Evolutionary conservation across 1,140 invertebrate species (phyloP).

Genomic region (Formica exsecta): DNA sequence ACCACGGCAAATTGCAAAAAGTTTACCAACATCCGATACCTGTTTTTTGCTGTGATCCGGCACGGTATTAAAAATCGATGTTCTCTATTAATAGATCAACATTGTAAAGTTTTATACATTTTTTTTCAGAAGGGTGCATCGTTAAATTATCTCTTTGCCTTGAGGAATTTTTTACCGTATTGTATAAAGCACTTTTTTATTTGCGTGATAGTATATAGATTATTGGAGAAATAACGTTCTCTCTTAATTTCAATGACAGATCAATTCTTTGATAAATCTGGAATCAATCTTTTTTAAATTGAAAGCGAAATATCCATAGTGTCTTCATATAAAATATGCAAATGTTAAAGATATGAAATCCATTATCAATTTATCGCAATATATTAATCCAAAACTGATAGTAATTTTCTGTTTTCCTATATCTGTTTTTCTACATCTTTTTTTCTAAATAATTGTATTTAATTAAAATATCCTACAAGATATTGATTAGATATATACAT

Average conservation of each 20-base stretch:
- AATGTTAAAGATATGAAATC: not conserved
- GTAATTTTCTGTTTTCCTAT: not conserved
- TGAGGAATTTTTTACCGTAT: not conserved
- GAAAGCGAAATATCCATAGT: no score
- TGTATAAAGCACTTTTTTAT: not conserved
- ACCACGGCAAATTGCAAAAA: slow-evolving; percentile 18
- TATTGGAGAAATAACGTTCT: not conserved
- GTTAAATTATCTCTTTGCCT: slow-evolving; percentile 1
- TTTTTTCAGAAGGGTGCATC: not conserved
- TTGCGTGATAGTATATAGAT: not conserved
- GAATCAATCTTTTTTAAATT: not conserved
- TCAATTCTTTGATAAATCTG: not conserved
- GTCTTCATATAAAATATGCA: slow-evolving; percentile 3
- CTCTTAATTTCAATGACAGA: not conserved
- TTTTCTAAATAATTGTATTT: not conserved
- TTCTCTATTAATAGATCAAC: slow-evolving; percentile 13
- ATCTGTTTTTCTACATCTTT: not conserved
- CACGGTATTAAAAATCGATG: slow-evolving; percentile 30
- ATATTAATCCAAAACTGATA: not conserved
- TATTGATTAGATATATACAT: no score
- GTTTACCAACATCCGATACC: slow-evolving; percentile 18
- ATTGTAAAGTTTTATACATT: not conserved
- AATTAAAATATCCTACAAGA: not conserved
- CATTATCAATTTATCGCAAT: not conserved
- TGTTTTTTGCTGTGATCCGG: slow-evolving; percentile 2